Evolutionary conservation across 2,888 invertebrate genomes (phyloP).

Genomic region (Steinernema scapterisci): DNA sequence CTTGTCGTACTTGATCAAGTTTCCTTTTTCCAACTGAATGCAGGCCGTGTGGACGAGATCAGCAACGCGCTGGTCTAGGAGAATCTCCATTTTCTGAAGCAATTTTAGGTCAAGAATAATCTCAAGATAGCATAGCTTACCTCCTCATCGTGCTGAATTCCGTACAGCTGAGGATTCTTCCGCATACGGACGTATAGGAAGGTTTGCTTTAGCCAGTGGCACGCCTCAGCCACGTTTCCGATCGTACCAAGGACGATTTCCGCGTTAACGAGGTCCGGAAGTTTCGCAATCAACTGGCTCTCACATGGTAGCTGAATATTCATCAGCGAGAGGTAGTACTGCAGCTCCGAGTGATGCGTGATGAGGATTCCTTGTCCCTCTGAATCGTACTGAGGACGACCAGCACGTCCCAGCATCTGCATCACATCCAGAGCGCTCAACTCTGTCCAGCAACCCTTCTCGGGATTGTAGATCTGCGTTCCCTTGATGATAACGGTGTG

Average conservation of each 20-base stretch:
- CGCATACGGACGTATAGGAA: conserved; percentile 95
- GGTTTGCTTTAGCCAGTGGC: conserved; percentile 92
- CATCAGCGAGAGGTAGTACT: conserved; percentile 92
- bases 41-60: conserved; percentile 96
- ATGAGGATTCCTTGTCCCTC: conserved; percentile 95
- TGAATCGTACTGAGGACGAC: conserved; percentile 95
- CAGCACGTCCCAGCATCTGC: conserved; percentile 97
- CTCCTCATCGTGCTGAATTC: conserved; percentile 72
- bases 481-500: conserved; percentile 98
- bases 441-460: conserved; percentile 97
- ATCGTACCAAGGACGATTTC: conserved; percentile 95
- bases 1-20: conserved; percentile 91
- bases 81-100: conserved; percentile 26
- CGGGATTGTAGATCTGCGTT: conserved; percentile 94
- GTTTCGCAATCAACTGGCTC: conserved; percentile 87
- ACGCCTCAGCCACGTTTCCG: conserved; percentile 85
- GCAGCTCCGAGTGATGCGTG: conserved; percentile 96
- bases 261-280: conserved; percentile 96
- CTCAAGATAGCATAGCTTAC: conserved; percentile 35
- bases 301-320: conserved; percentile 94
- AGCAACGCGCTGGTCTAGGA: conserved; percentile 84
- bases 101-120: conserved; percentile 19
- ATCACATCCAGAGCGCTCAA: conserved; percentile 94
- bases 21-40: conserved; percentile 84
- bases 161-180: conserved; percentile 85